Base-by-base conservation (phyloP, 2,888 invertebrate species). In the Orgyia antiqua region DNA sequence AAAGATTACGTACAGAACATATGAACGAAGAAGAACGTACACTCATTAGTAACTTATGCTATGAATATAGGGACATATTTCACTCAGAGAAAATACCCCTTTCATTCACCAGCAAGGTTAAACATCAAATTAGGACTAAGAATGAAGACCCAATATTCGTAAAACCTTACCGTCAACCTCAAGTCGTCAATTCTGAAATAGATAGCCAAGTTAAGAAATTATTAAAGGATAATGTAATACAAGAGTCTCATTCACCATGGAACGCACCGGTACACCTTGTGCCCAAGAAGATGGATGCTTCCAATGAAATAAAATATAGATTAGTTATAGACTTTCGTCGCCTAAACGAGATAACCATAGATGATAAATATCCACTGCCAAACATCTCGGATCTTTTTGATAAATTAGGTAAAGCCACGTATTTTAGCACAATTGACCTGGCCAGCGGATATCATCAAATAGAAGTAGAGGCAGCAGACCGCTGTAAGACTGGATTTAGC, bases 31-130 rank as follows among this genome's bases (percentile, higher is more conserved):
- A 64, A 37, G 62, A 68, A 51, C 33, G 29, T 21, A 5, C 33
- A 5, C 6, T 12, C 9, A 43, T 64, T 10, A 5, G 27, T 10
- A 35, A 50, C 13, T 24, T 60, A 8, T 51, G 54, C 13, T 10
- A 19, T 0, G 39, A 64, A 39, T 61, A 42, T 39, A 35, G 39
- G 4, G 59, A 67, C 18, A 55, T 66, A 23, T 63, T 67, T 41
- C 48, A 59, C 31, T 39, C 33, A 5, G 62, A 63, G 7, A 29
- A 49, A 6, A 35, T 58, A 13, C 45, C 51, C 0, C 32, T 66
- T 7, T 33, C 51, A 1, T 49, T 46, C 5, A 33, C 35, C 0
- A 32, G 31, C 3, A 17, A 29, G 13, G 27, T 37, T 2, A 35
- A 41, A 29, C 29, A 32, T 29, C 2, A n/a, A 1, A 18, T 29